Conservation (phyloP, 2,888 invertebrate species). For the Eilema depressum region DNA sequence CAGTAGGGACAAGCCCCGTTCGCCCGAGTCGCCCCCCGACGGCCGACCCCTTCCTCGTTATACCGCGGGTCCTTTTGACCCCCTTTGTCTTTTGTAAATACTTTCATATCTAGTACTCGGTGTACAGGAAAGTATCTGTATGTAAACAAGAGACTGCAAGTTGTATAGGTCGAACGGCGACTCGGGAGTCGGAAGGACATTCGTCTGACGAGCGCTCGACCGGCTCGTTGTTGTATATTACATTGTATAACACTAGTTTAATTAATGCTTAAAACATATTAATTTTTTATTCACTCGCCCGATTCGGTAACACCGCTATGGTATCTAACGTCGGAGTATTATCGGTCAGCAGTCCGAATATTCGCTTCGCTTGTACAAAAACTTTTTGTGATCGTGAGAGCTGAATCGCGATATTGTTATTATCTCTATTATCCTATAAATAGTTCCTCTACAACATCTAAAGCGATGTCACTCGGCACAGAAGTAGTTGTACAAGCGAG, state of each 20-base stretch:
- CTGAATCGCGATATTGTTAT: constrained; percentile 28
- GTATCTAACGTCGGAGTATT: constrained; percentile 23
- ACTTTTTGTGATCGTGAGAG: constrained; percentile 18
- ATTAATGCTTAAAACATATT: constrained; percentile 67
- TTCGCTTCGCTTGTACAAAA: constrained; percentile 17
- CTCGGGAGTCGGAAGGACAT: background rate
- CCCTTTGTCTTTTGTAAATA: constrained; percentile 4
- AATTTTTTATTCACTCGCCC: constrained; percentile 52
- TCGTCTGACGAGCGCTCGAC: constrained; percentile 44
- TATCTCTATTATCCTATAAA: constrained; percentile 27
- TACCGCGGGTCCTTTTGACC: constrained; percentile 10
- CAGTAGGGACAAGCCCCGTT: background rate
- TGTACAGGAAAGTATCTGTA: constrained; percentile 48
- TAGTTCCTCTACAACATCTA: constrained; percentile 36
- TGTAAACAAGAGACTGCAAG: constrained; percentile 6
- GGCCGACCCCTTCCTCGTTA: background rate
- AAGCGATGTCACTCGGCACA: constrained; percentile 27
- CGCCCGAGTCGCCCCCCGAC: background rate
- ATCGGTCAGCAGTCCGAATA: constrained; percentile 31
- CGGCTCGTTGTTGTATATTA: constrained; percentile 69
- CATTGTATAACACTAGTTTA: constrained; percentile 68
- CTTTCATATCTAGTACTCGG: constrained; percentile 31
- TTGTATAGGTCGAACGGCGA: background rate
- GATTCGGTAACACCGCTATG: constrained; percentile 34
- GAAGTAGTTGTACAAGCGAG: constrained; percentile 25